Base-by-base conservation (phyloP, 2,113 vertebrate species). In the Hipposideros armiger region DNA sequence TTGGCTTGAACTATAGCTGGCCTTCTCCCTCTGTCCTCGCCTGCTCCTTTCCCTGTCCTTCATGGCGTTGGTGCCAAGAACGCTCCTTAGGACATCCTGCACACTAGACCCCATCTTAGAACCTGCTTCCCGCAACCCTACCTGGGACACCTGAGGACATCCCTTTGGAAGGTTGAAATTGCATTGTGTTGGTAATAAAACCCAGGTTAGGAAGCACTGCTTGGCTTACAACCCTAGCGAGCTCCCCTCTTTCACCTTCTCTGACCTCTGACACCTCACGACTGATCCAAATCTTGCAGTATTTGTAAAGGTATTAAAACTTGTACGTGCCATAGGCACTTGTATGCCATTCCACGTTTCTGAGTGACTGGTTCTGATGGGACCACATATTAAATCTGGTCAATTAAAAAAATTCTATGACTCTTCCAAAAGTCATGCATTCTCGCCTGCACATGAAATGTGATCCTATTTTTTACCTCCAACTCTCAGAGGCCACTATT, bases 281-380 rank as follows among this genome's bases (percentile, higher is more conserved):
- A 5, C 8, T 19, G 45, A 42, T 69, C 5, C 67, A 74, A 54
- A 74, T 58, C 2, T 50, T 83, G 20, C 9, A 28, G 5, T 88
- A 62, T 54, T n/a, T 82, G 13, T 30, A 67, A 88, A 85, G 50
- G 22, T 30, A 32, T 42, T 22, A 78, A 56, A 56, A 60, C 32
- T 2, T 52, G 14, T 45, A 28, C 8, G 28, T 19, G n/a, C 11
- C 19, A 2, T 3, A 17, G 3, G 7, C 6, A 14, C 11, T 15
- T 52, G 9, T 52, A 40, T 42, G 7, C 24, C 22, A 4, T 5
- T 17, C n/a, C 30, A 16, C 13, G 28, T 11, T 87, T 92, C 54
- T 40, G 62, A 47, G 11, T 69, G 36, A 40, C 8, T 26, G 24
- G 30, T 74, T 81, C 36, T 87, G 40, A n/a, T 16, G 7, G 5